A percentile compares a stretch with the other conserved stretches of the same genome.
phyloP scores from a whole-genome alignment of 1,140 invertebrate genomes.

The Popillia japonica region DNA sequence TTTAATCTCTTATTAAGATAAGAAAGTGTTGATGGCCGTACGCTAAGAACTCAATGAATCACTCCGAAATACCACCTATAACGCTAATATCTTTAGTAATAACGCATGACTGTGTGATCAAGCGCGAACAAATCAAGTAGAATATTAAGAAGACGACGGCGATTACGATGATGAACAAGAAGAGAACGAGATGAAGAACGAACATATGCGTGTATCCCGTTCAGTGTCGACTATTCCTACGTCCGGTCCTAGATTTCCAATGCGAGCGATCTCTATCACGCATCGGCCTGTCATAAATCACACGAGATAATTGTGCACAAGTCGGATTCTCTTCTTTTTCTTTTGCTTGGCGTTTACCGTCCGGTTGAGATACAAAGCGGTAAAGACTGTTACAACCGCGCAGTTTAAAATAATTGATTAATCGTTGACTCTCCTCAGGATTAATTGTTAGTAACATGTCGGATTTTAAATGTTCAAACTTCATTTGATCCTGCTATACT shows the following conservation, averaged over 20 bases:
- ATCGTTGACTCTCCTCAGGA: background rate
- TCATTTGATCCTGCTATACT: background rate
- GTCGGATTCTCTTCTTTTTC: slow-evolving; percentile 19
- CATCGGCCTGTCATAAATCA: slow-evolving; percentile 31
- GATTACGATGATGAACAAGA: background rate
- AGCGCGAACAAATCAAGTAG: slow-evolving; percentile 2
- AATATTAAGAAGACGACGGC: slow-evolving; percentile 11
- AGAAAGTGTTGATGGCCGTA: slow-evolving; percentile 21
- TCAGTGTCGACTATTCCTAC: background rate
- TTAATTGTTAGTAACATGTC: slow-evolving; percentile 19
- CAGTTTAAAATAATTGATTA: slow-evolving; percentile 33
- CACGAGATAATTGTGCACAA: slow-evolving; percentile 20
- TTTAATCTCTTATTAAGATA: slow-evolving; percentile 9
- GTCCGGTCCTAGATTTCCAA: slow-evolving; percentile 11
- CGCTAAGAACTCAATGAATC: background rate
- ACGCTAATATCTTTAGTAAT: background rate
- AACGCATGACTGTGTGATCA: background rate
- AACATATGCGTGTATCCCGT: background rate
- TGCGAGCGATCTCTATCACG: slow-evolving; percentile 31
- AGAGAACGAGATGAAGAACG: slow-evolving; percentile 19
- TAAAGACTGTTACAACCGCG: slow-evolving; percentile 4
- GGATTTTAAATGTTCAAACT: background rate
- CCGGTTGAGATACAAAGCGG: background rate
- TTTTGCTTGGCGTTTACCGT: background rate
- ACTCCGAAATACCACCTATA: background rate